These are phyloP conservation scores for Pristiophorus japonicus DNA, from an alignment of 2,113 vertebrate genomes.

Conservation along the genomic window DNA sequence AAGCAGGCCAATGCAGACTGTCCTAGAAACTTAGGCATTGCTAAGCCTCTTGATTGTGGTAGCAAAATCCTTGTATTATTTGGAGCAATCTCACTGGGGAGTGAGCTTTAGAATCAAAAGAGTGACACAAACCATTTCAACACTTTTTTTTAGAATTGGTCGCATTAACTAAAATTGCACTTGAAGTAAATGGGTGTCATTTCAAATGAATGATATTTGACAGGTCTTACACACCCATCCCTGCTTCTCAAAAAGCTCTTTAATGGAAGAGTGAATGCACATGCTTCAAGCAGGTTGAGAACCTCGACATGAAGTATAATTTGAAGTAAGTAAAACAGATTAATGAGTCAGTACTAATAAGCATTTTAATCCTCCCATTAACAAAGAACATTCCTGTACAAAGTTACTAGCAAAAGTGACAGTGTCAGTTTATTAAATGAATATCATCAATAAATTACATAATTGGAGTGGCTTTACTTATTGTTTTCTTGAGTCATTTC, in stretches of 20 bases:
- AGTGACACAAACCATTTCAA: neutral
- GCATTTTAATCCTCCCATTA: neutral
- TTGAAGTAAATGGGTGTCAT: neutral
- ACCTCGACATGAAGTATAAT: neutral
- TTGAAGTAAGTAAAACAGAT: neutral
- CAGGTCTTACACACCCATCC: neutral
- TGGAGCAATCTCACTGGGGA: neutral
- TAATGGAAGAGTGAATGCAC: neutral
- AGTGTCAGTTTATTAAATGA: neutral
- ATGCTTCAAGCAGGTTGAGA: neutral
- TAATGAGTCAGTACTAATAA: neutral
- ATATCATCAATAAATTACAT: neutral
- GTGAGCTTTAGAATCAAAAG: neutral
- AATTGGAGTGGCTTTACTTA: neutral
- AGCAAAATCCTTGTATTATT: neutral
- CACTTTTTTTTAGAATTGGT: neutral
- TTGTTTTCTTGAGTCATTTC: neutral
- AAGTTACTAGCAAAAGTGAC: neutral
- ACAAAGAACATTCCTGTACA: neutral
- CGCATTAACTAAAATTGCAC: neutral
- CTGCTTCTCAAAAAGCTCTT: slow-evolving; percentile 7
- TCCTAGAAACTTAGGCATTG: neutral
- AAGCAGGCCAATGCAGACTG: neutral
- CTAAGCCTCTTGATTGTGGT: neutral
- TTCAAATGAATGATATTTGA: neutral